Percentiles rank a stretch among this genome's conserved stretches.
Conservation (phyloP, 2,113 vertebrate genomes). For the Bothrops jararaca region DNA sequence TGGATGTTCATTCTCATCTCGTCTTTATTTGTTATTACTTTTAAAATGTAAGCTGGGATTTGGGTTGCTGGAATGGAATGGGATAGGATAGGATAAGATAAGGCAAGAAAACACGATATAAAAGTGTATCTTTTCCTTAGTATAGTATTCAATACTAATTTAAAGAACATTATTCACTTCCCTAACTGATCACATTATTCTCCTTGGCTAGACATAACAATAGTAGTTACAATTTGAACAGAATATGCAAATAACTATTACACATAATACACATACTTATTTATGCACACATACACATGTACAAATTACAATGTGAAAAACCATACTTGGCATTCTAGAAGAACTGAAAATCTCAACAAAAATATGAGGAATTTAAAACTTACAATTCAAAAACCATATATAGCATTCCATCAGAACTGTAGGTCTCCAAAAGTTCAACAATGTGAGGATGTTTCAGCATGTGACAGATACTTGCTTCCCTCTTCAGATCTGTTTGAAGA, state of each 20-base stretch:
- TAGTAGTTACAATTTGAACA: not conserved
- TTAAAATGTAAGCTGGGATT: not conserved
- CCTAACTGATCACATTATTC: not conserved
- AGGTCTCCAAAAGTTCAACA: slow-evolving; percentile 95
- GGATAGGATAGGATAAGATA: not conserved
- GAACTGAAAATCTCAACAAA: not conserved
- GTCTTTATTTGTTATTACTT: not conserved
- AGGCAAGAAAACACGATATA: not conserved
- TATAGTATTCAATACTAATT: not conserved
- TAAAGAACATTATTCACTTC: not conserved
- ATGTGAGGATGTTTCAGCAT: slow-evolving; percentile 99
- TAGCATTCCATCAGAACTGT: slow-evolving; percentile 99
- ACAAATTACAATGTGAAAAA: not conserved
- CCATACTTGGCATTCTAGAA: not conserved
- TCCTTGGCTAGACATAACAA: not conserved
- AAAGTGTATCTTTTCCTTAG: not conserved
- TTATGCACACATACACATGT: not conserved
- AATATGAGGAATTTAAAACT: slow-evolving; percentile 65
- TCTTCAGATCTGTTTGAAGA: slow-evolving; percentile 88
- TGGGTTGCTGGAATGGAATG: not conserved
- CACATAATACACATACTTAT: slow-evolving; percentile 40
- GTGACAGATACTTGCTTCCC: slow-evolving; percentile 98
- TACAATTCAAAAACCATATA: slow-evolving; percentile 99
- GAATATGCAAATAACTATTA: slow-evolving; percentile 1
- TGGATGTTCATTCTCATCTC: not conserved